Conservation (phyloP, 2,797 vertebrate genomes). For the Parauchenoglanis punctatus region DNA sequence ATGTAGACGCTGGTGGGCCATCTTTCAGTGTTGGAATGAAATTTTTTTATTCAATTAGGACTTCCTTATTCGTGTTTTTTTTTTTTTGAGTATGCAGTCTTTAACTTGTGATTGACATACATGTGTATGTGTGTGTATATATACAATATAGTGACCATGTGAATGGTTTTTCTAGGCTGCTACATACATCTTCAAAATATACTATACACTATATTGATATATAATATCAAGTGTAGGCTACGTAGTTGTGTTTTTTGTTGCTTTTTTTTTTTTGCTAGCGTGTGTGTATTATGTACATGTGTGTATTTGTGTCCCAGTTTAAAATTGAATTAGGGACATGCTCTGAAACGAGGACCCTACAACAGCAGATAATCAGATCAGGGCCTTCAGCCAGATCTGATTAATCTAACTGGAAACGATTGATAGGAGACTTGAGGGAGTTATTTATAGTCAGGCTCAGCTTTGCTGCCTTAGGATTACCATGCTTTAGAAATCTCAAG, state of each 20-base stretch:
- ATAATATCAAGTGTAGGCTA: no score
- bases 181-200: no score
- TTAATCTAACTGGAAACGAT: slow-evolving; percentile 66
- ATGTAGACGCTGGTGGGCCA: background rate
- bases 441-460: slow-evolving; percentile 35
- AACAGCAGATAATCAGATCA: slow-evolving; percentile 35
- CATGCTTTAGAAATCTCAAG: background rate
- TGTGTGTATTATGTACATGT: background rate
- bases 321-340: slow-evolving; percentile 14
- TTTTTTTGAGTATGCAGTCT: background rate
- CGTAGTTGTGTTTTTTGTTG: background rate
- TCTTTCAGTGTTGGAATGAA: background rate
- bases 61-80: background rate
- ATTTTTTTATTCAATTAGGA: background rate
- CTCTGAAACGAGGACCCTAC: slow-evolving; percentile 5
- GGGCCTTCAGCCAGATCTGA: slow-evolving; percentile 53
- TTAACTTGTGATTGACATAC: background rate
- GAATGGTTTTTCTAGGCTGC: no score
- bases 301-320: background rate
- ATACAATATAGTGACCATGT: no score
- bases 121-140: no score
- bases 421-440: slow-evolving; percentile 62
- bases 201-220: no score
- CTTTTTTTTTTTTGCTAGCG: no score
- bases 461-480: slow-evolving; percentile 28